Conservation (phyloP, 2,888 invertebrate species). For the Leptopterna dolabrata region DNA sequence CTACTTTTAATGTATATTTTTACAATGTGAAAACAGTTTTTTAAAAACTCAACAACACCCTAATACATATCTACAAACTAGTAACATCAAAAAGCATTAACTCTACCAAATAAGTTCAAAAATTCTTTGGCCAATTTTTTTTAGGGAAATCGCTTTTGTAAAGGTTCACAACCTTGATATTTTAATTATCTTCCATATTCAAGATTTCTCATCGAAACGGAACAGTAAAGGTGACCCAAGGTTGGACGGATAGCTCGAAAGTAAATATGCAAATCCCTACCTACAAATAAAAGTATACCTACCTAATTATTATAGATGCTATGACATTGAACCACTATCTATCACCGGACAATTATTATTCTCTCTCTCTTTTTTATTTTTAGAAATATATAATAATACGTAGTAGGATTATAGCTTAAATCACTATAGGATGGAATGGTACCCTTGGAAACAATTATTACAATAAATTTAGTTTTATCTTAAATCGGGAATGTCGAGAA, state of each 20-base stretch:
- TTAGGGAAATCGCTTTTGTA: background rate
- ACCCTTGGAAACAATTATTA: slow-evolving; percentile 23
- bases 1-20: background rate
- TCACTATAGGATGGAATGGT: slow-evolving; percentile 41
- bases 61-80: slow-evolving; percentile 21
- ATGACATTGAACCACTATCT: background rate
- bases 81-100: slow-evolving; percentile 30
- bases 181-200: background rate
- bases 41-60: slow-evolving; percentile 22
- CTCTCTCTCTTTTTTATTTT: background rate
- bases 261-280: background rate
- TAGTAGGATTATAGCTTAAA: slow-evolving; percentile 35
- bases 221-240: slow-evolving; percentile 9
- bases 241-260: slow-evolving; percentile 44
- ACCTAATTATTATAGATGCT: background rate
- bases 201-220: background rate
- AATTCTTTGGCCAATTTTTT: background rate
- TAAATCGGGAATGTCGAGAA: slow-evolving; percentile 22
- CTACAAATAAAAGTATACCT: background rate
- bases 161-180: slow-evolving; percentile 35
- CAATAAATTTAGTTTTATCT: background rate
- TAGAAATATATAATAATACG: slow-evolving; percentile 36
- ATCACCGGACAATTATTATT: background rate
- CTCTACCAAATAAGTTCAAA: background rate
- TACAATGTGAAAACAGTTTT: background rate